These are phyloP conservation scores for Chascanopsetta lugubris DNA, from an alignment of 2,113 vertebrate genomes.

Conservation along the genomic window DNA sequence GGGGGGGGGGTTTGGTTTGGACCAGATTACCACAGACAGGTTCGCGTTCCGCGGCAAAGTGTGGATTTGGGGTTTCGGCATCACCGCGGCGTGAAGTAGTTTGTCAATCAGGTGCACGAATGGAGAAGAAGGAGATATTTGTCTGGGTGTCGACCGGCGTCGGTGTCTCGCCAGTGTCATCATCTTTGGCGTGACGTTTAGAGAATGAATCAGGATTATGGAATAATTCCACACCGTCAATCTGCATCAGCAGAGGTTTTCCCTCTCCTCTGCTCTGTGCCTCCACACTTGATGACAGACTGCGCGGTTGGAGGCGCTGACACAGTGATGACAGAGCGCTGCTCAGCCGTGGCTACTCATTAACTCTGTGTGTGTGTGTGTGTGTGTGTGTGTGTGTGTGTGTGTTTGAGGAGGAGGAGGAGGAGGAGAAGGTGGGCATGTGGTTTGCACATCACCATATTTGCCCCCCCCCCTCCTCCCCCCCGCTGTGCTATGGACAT, in stretches of 20 bases:
- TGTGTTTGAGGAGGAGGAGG: constrained; percentile 29
- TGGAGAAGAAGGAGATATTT: neutral
- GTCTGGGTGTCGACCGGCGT: neutral
- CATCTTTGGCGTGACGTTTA: neutral
- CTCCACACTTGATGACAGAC: constrained; percentile 41
- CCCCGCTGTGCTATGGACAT: constrained; percentile 24
- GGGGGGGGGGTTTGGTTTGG: neutral
- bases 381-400: constrained; percentile 34
- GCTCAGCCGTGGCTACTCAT: constrained; percentile 53
- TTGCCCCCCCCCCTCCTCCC: too few species aligned
- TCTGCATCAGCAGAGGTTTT: constrained; percentile 19
- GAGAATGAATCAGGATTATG: constrained; percentile 18
- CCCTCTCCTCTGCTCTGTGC: neutral
- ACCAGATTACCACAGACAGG: constrained; percentile 22
- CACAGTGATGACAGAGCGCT: constrained; percentile 54
- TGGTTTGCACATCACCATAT: constrained; percentile 33
- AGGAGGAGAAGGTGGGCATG: constrained; percentile 29
- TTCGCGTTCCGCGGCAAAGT: constrained; percentile 6
- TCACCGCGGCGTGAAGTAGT: constrained; percentile 6
- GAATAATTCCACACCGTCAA: constrained; percentile 13
- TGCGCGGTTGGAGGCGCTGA: constrained; percentile 41
- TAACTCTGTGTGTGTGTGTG: constrained; percentile 48
- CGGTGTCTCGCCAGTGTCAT: neutral
- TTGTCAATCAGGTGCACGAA: neutral
- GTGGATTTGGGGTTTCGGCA: constrained; percentile 1